Evolutionary conservation across 2,113 vertebrate species (phyloP).

Genomic region (Petroica traversi): DNA sequence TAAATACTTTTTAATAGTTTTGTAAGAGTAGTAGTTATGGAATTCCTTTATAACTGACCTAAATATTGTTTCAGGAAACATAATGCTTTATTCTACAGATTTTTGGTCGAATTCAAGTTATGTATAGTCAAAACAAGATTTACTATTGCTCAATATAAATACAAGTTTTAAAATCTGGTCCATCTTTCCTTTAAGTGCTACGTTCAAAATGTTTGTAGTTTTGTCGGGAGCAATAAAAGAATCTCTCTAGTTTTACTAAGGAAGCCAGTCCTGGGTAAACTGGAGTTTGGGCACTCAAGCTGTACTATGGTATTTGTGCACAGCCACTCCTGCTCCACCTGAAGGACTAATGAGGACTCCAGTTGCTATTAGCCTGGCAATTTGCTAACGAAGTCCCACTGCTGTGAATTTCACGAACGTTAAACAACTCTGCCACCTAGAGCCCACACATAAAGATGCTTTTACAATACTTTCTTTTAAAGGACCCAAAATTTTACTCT

Average conservation of each 20-base stretch:
- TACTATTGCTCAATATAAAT: background rate
- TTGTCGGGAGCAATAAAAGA: background rate
- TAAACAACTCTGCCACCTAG: constrained; percentile 76
- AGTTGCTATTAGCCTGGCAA: background rate
- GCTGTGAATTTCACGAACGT: background rate
- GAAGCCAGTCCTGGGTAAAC: background rate
- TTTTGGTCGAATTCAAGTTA: background rate
- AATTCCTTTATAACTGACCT: background rate
- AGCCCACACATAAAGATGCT: constrained; percentile 1
- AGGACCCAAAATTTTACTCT: background rate
- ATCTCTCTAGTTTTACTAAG: background rate
- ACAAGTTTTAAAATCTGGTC: background rate
- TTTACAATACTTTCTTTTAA: background rate
- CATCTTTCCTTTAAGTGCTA: background rate
- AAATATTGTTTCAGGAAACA: background rate
- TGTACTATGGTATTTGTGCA: background rate
- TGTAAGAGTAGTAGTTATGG: background rate
- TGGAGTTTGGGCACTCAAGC: background rate
- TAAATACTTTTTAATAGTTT: background rate
- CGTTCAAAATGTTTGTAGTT: background rate
- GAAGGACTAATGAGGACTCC: background rate
- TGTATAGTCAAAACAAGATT: background rate
- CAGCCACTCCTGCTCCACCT: background rate
- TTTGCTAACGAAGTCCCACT: background rate
- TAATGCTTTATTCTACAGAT: background rate